These are phyloP conservation scores for Cheilosia soror DNA, from an alignment of 2,888 invertebrate species.

Conservation along the genomic window DNA sequence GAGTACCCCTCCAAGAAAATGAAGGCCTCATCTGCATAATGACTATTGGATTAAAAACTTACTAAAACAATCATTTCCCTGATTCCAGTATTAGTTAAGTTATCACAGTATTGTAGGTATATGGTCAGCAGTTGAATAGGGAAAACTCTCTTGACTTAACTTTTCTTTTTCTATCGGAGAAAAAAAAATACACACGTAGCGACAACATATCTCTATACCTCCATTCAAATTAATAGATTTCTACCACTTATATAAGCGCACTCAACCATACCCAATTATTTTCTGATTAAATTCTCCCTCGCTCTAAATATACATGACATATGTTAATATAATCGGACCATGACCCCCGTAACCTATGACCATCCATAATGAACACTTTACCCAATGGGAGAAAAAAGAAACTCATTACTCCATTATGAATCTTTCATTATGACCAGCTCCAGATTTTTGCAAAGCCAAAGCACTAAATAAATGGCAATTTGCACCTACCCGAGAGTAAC, in stretches of 20 bases:
- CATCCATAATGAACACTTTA: constrained; percentile 47
- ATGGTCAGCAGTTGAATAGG: neutral
- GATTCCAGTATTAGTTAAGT: too few relatives aligned
- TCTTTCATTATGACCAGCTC: constrained; percentile 54
- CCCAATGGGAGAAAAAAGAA: constrained; percentile 26
- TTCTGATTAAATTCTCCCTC: constrained; percentile 3
- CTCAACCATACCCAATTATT: neutral
- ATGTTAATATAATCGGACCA: neutral
- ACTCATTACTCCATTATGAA: constrained; percentile 55
- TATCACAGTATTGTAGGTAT: neutral
- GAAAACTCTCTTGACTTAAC: too few relatives aligned
- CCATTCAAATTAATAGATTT: too few relatives aligned
- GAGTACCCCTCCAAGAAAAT: too few relatives aligned
- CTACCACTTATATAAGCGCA: neutral
- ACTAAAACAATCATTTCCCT: too few relatives aligned
- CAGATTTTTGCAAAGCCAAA: constrained; percentile 30
- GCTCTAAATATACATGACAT: neutral
- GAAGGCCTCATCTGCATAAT: too few relatives aligned
- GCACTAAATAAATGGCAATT: constrained; percentile 28
- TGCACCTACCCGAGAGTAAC: constrained; percentile 23
- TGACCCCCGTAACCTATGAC: neutral
- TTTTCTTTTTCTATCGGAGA: too few relatives aligned
- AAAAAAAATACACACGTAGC: too few relatives aligned
- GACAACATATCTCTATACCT: too few relatives aligned
- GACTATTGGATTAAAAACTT: too few relatives aligned